phyloP scores from a whole-genome alignment of 2,888 invertebrate species.

The Xanthia togata region DNA sequence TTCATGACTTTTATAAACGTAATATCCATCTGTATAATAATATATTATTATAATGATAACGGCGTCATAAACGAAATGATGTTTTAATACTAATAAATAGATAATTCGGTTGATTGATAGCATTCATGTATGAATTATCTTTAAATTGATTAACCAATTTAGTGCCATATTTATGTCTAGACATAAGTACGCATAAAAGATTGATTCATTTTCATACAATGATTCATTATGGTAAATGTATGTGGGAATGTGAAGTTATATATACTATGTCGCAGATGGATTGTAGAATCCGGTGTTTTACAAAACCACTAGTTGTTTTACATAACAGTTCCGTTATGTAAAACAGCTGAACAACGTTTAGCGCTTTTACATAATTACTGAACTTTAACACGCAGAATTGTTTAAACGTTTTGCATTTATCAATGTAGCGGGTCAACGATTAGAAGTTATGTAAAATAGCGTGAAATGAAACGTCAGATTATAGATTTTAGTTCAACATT shows the following conservation, averaged over 20 bases:
- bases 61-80: conserved; percentile 19
- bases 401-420: no score
- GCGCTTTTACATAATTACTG: no score
- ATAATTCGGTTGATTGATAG: conserved; percentile 33
- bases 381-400: no score
- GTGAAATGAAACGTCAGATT: no score
- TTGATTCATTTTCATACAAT: conserved; percentile 8
- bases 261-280: no score
- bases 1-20: conserved; percentile 21
- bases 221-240: not conserved
- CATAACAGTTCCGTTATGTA: no score
- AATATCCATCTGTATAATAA: conserved; percentile 18
- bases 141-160: conserved; percentile 12
- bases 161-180: conserved; percentile 4
- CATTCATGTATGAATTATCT: conserved; percentile 5
- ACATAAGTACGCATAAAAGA: conserved; percentile 1
- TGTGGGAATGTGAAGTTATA: not conserved
- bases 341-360: no score
- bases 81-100: conserved; percentile 16
- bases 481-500: no score
- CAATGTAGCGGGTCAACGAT: no score
- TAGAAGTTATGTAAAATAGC: no score
- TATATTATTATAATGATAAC: conserved; percentile 17
- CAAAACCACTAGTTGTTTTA: no score
- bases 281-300: no score